Conservation (phyloP, 2,113 vertebrate genomes). For the Nettapus auritus region DNA sequence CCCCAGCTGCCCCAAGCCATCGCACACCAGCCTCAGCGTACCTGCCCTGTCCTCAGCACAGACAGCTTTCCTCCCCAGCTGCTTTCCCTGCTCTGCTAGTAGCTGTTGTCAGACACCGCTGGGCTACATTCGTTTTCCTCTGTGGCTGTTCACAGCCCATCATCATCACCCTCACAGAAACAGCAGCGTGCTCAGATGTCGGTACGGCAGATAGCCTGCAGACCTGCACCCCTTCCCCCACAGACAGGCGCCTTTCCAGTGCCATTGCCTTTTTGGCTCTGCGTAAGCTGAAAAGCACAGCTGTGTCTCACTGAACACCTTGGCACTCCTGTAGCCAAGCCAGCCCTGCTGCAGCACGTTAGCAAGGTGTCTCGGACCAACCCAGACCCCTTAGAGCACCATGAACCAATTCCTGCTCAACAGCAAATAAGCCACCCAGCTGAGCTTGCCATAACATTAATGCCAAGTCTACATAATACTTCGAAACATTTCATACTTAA, state of each 20-base stretch:
- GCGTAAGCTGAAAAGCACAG: neutral
- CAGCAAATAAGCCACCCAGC: neutral
- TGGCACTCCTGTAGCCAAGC: no score
- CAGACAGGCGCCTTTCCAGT: no score
- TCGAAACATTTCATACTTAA: neutral
- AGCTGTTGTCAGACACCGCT: neutral
- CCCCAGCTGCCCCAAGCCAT: neutral
- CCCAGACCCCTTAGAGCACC: neutral
- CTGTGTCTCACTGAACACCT: neutral
- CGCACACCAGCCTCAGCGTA: no score
- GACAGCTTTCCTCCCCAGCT: no score
- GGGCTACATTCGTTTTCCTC: neutral
- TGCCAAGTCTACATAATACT: neutral
- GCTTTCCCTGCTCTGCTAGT: neutral
- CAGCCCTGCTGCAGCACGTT: no score
- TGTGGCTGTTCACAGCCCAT: neutral
- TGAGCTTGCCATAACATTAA: neutral
- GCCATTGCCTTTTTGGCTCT: neutral
- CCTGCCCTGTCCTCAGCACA: no score
- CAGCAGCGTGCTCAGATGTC: neutral
- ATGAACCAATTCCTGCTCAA: accelerated
- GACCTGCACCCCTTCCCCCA: neutral
- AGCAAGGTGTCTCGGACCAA: neutral
- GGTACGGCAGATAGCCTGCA: neutral
- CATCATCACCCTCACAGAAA: neutral